Evolutionary conservation across 2,888 invertebrate species (phyloP), one percentile per base, ranked within the genome.

Genomic region (Melinopterus prodromus): DNA sequence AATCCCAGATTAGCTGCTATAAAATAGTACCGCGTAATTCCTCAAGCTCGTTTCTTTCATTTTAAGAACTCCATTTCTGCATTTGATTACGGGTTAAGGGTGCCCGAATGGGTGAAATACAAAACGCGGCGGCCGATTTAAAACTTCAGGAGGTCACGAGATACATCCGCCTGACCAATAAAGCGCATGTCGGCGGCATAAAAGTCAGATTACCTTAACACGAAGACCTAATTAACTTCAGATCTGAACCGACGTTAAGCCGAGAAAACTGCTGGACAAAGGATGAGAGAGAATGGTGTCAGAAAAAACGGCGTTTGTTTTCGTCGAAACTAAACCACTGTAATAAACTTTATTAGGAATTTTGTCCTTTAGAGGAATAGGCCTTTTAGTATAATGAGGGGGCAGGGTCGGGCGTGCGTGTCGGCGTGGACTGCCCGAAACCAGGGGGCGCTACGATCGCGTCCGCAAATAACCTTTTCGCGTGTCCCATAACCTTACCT

Each of bases 331-430:
- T 80, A 80, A 78, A 76, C 76, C 78, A 76, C 84, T 79, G 82
- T 83, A 84, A 85, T 85, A 85, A 86, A 85, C 83, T 85, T 84
- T 85, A 84, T 85, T 86, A 85, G 83, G 85, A 85, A 85, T 85
- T 84, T 84, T 85, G 86, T 85, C 85, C 83, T 84, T 83, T 80
- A 82, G 82, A 82, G 84, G 84, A 86, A 86, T 85, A 83, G 85
- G 83, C 86, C 86, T 86, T 86, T 86, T 86, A 86, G 86, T 85
- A 84, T 86, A 86, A 86, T 86, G 86, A 86, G 85, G 53, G 83
- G 85, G 85, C 82, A 83, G 71, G 82, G 82, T 83, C 83, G 83
- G 85, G 53, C 53, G 53, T 53, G 53, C 53, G 53, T 53, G 53
- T 53, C 53, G 9, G 53, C 53, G 53, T 53, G 53, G 12, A 53